phyloP scores from a whole-genome alignment of 1,140 invertebrate genomes.

The Macrostomum lignano region DNA sequence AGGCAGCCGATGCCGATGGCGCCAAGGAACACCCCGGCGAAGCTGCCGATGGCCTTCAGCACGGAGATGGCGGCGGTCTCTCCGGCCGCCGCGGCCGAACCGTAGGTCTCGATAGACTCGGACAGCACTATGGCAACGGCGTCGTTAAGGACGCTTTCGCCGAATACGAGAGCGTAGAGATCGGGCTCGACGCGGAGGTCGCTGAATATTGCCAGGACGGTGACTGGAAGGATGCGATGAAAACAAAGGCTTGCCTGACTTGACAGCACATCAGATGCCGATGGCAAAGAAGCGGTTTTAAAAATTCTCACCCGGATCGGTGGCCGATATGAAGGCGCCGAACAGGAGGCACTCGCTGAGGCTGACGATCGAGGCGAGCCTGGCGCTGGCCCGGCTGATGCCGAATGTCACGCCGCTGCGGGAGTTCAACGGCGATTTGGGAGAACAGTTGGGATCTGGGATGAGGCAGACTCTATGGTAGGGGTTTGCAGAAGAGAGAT shows the following conservation, averaged over 20 bases:
- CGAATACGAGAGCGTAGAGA: constrained; percentile 75
- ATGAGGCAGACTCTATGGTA: no score
- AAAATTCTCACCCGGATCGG: constrained; percentile 43
- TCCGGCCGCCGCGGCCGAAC: constrained; percentile 6
- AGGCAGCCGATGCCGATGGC: constrained; percentile 55
- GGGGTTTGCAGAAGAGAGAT: constrained; percentile 58
- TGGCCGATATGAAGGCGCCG: constrained; percentile 72
- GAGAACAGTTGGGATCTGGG: constrained; percentile 46
- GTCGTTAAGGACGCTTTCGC: constrained; percentile 79
- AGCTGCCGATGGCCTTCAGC: constrained; percentile 51
- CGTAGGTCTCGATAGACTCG: background rate
- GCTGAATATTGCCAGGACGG: constrained; percentile 60
- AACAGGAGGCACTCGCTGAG: constrained; percentile 71
- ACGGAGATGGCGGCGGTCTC: constrained; percentile 40
- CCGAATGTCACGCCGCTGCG: constrained; percentile 19
- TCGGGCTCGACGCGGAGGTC: constrained; percentile 80
- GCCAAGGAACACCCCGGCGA: constrained; percentile 55
- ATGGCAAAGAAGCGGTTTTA: no score
- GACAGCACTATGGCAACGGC: constrained; percentile 54
- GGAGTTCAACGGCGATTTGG: constrained; percentile 32
- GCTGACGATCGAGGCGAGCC: constrained; percentile 53
- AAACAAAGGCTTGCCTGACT: no score
- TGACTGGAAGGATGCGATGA: no score
- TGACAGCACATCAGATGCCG: no score
- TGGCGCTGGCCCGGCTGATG: constrained; percentile 31